phyloP scores from a whole-genome alignment of 2,113 vertebrate species.

The Dendropsophus ebraccatus region DNA sequence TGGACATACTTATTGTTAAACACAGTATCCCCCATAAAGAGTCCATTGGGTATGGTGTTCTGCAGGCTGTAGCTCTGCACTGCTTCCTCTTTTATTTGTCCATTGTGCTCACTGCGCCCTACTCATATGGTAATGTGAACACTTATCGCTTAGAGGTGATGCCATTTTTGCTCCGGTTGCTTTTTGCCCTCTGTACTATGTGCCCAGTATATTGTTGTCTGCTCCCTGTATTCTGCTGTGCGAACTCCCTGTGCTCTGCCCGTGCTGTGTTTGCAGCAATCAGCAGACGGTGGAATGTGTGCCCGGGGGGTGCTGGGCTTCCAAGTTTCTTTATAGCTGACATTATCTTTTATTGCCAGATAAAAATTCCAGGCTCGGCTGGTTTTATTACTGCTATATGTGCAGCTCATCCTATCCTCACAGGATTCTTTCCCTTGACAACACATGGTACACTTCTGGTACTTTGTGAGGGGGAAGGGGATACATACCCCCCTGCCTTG shows the following conservation, averaged over 20 bases:
- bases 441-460: slow-evolving; percentile 36
- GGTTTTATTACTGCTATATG: slow-evolving; percentile 63
- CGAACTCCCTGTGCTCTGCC: neutral
- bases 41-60: too few species aligned
- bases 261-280: slow-evolving; percentile 51
- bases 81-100: neutral
- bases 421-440: slow-evolving; percentile 56
- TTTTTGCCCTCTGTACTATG: neutral
- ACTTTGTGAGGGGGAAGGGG: neutral
- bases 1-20: neutral
- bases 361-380: slow-evolving; percentile 61
- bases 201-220: slow-evolving; percentile 11
- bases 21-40: too few species aligned
- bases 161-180: neutral
- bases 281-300: slow-evolving; percentile 49
- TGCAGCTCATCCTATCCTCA: slow-evolving; percentile 56
- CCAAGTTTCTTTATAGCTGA: slow-evolving; percentile 60
- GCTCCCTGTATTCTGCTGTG: slow-evolving; percentile 17
- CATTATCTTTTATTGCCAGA: slow-evolving; percentile 65
- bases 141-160: neutral
- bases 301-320: slow-evolving; percentile 48
- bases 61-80: neutral
- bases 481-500: neutral
- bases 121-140: neutral
- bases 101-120: neutral